A percentile compares a stretch with the other conserved stretches of the same genome.
Evolutionary conservation across 2,888 invertebrate genomes (phyloP).

Genomic region (Macrophya annulata): DNA sequence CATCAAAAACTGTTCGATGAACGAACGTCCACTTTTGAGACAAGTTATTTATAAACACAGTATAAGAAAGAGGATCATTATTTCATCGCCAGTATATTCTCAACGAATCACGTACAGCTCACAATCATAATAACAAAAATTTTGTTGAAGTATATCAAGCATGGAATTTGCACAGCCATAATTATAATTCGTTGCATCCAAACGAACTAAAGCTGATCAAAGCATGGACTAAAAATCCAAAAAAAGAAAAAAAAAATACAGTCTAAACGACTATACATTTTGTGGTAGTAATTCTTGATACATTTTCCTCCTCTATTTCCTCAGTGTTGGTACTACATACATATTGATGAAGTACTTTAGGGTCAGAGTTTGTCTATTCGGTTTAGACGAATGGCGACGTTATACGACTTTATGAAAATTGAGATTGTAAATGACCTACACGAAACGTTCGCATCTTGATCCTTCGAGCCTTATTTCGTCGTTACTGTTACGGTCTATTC

Average conservation of each 20-base stretch:
- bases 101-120: background rate
- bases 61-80: background rate
- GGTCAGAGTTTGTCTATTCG: constrained; percentile 5
- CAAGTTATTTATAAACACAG: background rate
- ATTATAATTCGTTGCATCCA: background rate
- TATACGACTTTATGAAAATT: constrained; percentile 18
- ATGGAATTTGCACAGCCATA: background rate
- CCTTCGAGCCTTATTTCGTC: background rate
- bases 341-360: background rate
- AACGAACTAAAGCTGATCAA: background rate
- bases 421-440: constrained; percentile 1
- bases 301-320: background rate
- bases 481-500: background rate
- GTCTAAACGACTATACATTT: background rate
- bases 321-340: background rate
- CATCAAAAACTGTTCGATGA: constrained; percentile 8
- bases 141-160: background rate
- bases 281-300: background rate
- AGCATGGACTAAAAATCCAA: background rate
- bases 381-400: background rate
- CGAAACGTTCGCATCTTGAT: background rate
- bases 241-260: background rate
- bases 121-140: background rate
- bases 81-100: background rate
- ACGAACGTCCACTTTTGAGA: background rate